Base-by-base conservation (phyloP, 2,797 vertebrate species). In the Jordanella pulchra region DNA sequence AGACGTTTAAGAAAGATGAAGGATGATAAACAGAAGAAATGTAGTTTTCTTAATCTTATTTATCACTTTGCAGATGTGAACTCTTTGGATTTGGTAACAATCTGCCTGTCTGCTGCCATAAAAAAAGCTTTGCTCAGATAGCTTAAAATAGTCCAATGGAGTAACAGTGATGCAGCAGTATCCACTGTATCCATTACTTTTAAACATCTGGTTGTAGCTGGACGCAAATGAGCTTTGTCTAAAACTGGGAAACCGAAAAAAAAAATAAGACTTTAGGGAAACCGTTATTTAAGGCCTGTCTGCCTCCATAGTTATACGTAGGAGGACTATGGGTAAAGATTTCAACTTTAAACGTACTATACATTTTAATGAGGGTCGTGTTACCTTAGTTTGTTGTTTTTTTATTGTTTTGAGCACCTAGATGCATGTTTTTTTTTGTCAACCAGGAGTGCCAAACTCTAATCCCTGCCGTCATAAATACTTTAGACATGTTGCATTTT, bases 361-460 rank as follows among this genome's bases (percentile, higher is more conserved):
- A 84, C 76, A 84, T 79, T 83, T 85, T 86, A 82, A 84, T 82
- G 78, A 79, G 75, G 51, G 84, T 68, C 69, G 82, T 67, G 67
- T 86, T 71, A 28, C 56, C 35, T 82, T 84, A 50, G 65, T 71
- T 72, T 80, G 69, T 17, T 35, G 48, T 5, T n/a, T 81, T 73
- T 63, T 82, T 75, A 78, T 76, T 65, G 71, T 81, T 77, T 55
- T 78, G 70, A 81, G 75, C 60, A 78, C n/a, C 70, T 79, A 35
- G 42, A n/a, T 78, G 51, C 72, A 18, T 75, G 64, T 69, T 69
- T 55, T 28, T 53, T 69, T 55, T 28, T 53, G 23, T 44, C 42
- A 44, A 14, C 42, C 32, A n/a, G 32, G 23, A 63, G 42, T 25
- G 60, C 42, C 60, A 42, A 44, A 54, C 7, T 25, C 53, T n/a